phyloP scores from a whole-genome alignment of 1,140 invertebrate species.

The Leptinotarsa defecta region DNA sequence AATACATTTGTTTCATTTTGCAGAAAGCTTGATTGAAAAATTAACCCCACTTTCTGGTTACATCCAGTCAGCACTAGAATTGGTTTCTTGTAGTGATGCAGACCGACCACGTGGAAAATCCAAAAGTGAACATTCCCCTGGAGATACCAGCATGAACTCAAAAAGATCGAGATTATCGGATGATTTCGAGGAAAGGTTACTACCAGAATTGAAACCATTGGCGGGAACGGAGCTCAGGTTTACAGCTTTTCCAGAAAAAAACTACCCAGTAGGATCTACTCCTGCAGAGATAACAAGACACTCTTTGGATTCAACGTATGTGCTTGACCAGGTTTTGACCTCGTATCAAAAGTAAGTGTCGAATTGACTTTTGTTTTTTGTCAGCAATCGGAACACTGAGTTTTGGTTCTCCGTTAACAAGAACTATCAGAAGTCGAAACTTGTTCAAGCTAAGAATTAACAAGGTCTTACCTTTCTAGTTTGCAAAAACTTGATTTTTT shows the following conservation, averaged over 20 bases:
- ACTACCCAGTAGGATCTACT: conserved; percentile 76
- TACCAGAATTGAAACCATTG: conserved; percentile 81
- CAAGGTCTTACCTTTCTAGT: too few species aligned
- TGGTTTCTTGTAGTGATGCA: conserved; percentile 67
- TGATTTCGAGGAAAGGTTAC: conserved; percentile 71
- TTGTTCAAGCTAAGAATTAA: too few species aligned
- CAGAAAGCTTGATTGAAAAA: conserved; percentile 58
- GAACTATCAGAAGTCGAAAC: too few species aligned
- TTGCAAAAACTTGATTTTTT: too few species aligned
- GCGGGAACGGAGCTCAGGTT: conserved; percentile 82
- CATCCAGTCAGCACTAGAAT: conserved; percentile 73
- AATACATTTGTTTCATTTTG: conserved; percentile 31
- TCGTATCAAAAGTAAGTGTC: conserved; percentile 65
- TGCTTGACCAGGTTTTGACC: conserved; percentile 70
- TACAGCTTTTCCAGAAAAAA: conserved; percentile 74
- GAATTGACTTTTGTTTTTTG: too few species aligned
- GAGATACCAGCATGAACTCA: neutral
- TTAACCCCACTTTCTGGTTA: conserved; percentile 67
- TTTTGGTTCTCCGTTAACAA: too few species aligned
- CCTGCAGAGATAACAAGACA: conserved; percentile 85
- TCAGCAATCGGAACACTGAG: too few species aligned
- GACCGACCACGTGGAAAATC: conserved; percentile 63
- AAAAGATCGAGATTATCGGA: conserved; percentile 57
- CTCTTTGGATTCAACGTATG: conserved; percentile 82
- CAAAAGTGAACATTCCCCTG: conserved; percentile 40